Percentiles rank a stretch among this genome's conserved stretches.
Conservation (phyloP, 2,113 vertebrate genomes). For the Pipra filicauda region DNA sequence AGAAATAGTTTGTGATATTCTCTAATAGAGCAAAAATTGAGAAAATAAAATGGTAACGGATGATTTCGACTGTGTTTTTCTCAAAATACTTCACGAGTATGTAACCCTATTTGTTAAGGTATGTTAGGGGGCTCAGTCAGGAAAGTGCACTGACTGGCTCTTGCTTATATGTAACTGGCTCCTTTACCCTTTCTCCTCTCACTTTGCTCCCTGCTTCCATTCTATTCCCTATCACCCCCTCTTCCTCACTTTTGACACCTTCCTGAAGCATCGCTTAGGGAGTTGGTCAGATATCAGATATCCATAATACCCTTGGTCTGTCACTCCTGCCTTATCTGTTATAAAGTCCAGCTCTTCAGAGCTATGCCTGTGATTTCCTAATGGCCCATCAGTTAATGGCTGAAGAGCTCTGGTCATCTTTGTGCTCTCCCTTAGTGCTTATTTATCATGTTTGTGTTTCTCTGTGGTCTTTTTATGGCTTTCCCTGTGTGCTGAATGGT, state of each 20-base stretch:
- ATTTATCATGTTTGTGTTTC: background rate
- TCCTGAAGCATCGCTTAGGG: background rate
- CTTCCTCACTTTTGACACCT: background rate
- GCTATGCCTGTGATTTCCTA: background rate
- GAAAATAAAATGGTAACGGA: background rate
- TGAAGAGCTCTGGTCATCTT: background rate
- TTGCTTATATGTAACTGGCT: background rate
- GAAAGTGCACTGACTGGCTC: background rate
- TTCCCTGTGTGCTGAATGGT: background rate
- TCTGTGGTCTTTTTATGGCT: background rate
- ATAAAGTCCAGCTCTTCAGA: background rate
- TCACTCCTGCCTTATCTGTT: background rate
- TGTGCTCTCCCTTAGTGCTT: background rate
- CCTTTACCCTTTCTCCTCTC: background rate
- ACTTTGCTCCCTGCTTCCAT: background rate
- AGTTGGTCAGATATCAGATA: background rate
- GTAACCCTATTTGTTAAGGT: background rate
- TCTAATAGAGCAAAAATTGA: background rate
- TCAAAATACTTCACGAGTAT: background rate
- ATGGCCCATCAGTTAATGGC: background rate
- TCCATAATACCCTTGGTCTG: fast-evolving
- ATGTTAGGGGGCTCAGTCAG: background rate
- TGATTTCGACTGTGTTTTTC: background rate
- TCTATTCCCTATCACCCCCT: background rate
- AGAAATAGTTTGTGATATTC: background rate